phyloP scores from a whole-genome alignment of 2,113 vertebrate species.

The Monopterus albus region DNA sequence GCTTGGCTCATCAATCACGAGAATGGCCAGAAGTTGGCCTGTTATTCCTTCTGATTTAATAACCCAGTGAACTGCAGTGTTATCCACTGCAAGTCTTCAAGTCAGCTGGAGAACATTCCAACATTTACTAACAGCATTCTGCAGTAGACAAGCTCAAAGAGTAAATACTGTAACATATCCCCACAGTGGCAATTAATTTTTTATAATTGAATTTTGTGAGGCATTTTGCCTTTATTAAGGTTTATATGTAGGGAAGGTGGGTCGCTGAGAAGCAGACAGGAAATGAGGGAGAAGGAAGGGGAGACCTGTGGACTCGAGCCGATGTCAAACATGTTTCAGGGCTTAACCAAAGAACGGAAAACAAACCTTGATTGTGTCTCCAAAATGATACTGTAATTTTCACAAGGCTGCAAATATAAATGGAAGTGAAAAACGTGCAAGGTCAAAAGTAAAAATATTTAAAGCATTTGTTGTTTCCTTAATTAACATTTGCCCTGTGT shows the following conservation, averaged over 20 bases:
- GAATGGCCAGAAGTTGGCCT: slow-evolving; percentile 82
- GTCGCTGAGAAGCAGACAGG: too few species aligned
- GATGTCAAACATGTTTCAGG: too few species aligned
- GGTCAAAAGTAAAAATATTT: slow-evolving; percentile 72
- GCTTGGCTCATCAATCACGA: slow-evolving; percentile 85
- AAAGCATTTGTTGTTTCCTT: slow-evolving; percentile 90
- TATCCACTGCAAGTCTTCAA: slow-evolving; percentile 49
- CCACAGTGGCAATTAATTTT: background rate
- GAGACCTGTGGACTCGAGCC: too few species aligned
- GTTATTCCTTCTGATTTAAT: slow-evolving; percentile 82
- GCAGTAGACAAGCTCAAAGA: slow-evolving; percentile 1
- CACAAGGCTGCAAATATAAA: slow-evolving; percentile 19
- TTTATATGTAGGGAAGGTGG: too few species aligned
- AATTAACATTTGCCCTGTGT: slow-evolving; percentile 99
- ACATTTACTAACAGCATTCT: slow-evolving; percentile 7
- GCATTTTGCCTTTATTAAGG: too few species aligned
- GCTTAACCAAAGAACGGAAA: background rate
- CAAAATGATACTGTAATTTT: slow-evolving; percentile 39
- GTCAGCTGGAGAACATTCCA: slow-evolving; percentile 42
- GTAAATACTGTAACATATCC: background rate
- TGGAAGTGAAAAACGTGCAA: slow-evolving; percentile 31
- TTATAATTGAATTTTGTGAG: slow-evolving; percentile 4
- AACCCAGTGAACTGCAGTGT: slow-evolving; percentile 77
- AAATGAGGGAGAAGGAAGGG: too few species aligned
- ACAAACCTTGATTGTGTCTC: slow-evolving; percentile 16